Evolutionary conservation across 2,113 vertebrate species (phyloP).

Genomic region (Cottus gobio): DNA sequence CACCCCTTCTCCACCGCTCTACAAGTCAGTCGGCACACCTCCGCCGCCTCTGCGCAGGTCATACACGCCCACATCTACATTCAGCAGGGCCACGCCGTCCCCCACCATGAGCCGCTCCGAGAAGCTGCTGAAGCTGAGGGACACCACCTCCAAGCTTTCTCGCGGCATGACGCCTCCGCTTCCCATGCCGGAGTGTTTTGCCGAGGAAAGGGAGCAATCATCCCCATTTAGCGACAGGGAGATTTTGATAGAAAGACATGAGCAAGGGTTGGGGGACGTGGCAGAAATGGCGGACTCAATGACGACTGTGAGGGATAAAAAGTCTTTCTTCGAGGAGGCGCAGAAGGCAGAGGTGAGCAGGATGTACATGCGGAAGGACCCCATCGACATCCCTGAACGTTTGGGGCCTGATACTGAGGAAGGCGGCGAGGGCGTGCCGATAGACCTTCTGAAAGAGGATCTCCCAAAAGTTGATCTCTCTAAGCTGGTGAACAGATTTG

Average conservation of each 20-base stretch:
- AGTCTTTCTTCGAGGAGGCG: conserved; percentile 85
- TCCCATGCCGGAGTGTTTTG: conserved; percentile 65
- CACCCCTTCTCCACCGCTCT: conserved; percentile 80
- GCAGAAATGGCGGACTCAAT: conserved; percentile 79
- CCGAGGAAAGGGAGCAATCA: conserved; percentile 79
- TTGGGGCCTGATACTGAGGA: conserved; percentile 80
- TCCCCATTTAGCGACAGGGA: conserved; percentile 81
- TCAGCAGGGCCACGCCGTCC: conserved; percentile 80
- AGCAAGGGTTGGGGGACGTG: conserved; percentile 65
- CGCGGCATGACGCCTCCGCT: conserved; percentile 68
- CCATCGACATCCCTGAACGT: conserved; percentile 81
- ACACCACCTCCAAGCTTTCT: conserved; percentile 86
- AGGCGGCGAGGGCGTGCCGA: conserved; percentile 58
- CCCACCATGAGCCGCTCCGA: conserved; percentile 86
- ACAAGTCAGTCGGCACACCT: conserved; percentile 76
- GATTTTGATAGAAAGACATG: conserved; percentile 76
- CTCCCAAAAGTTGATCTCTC: conserved; percentile 81
- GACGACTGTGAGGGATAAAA: conserved; percentile 83
- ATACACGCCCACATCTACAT: conserved; percentile 70
- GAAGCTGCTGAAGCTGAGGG: conserved; percentile 88
- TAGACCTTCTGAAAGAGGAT: conserved; percentile 77
- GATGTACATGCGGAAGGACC: conserved; percentile 79
- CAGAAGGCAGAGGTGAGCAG: conserved; percentile 82
- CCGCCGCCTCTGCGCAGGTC: conserved; percentile 79
- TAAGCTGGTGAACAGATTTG: conserved; percentile 82